A percentile compares a stretch with the other conserved stretches of the same genome.
These are phyloP conservation scores for Hoplodrina blanda DNA, from an alignment of 2,888 invertebrate species.

Conservation along the genomic window DNA sequence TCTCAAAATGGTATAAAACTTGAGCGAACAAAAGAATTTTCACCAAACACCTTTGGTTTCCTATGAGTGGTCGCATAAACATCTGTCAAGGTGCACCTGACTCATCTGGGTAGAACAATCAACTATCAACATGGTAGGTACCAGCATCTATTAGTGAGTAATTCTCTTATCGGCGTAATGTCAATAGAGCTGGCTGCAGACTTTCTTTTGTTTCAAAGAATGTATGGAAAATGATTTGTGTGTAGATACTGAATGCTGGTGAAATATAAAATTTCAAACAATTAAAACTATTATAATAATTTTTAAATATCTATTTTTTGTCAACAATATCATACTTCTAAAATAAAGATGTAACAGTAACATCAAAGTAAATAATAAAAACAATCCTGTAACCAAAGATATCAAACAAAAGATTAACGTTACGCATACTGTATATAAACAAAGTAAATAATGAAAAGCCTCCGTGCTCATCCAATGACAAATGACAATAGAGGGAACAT, in stretches of 20 bases:
- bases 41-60: conserved; percentile 31
- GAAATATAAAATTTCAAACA: not conserved
- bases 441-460: conserved; percentile 87
- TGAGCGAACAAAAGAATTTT: conserved; percentile 36
- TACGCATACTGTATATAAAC: conserved; percentile 70
- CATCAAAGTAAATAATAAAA: not conserved
- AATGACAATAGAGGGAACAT: conserved; percentile 87
- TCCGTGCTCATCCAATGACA: conserved; percentile 88
- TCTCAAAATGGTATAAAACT: conserved; percentile 9
- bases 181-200: conserved; percentile 30
- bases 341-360: not conserved
- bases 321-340: not conserved
- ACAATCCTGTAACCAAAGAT: conserved; percentile 16
- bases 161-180: conserved; percentile 50
- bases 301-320: not conserved
- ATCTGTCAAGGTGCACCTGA: conserved; percentile 50
- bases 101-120: conserved; percentile 54
- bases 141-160: conserved; percentile 41
- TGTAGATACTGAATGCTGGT: not conserved
- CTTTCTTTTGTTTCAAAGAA: conserved; percentile 40
- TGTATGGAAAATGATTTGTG: not conserved
- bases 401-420: conserved; percentile 45
- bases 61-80: conserved; percentile 19
- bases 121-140: conserved; percentile 48
- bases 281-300: not conserved